Base-by-base conservation (phyloP, 1,140 invertebrate species). In the Euwallacea similis region DNA sequence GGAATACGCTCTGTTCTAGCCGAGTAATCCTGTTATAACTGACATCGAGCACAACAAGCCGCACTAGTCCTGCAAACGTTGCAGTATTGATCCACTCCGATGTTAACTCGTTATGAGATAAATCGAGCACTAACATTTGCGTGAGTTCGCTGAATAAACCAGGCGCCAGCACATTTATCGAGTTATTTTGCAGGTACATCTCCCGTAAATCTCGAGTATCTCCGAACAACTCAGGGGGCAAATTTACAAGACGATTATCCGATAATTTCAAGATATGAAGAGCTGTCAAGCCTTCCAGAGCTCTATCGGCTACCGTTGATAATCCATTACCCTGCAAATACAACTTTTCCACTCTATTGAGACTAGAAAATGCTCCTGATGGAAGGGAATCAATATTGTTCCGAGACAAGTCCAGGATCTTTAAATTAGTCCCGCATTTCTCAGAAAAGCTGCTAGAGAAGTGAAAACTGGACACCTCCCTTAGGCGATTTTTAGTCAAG, bases 1-100 rank as follows among this genome's bases (percentile, higher is more conserved):
- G 84, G 72, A 96, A 95, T 46, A 93, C 87, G 11, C 89, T 87
- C 7, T 90, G 84, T 80, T 94, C 92, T 63, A 96, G 83, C 80
- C 91, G 90, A 7, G 86, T 87, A 54, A 96, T 89, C 75, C 89
- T 87, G 79, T 96, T 96, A 75, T 87, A 86, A 4, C 93, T 93
- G 9, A 96, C 83, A 81, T 95, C 92, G 47, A 96, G 83, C 68
- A 93, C 88, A 7, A 93, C 87, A 6, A 96, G 85, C 55, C 92
- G 86, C 69, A 92, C 89, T 6, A 96, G 84, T 58, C 93, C 92
- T 42, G 88, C 86, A 82, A 97, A 95, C 6, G 93, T 95, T 6
- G 91, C 93, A 0, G 90, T 88, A 79, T 93, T 94, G 46, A 94
- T 90, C 94, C 91, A 97, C 78, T 93, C 92, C 54, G 88, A 88